phyloP scores from a whole-genome alignment of 2,797 vertebrate genomes.

The Sternotherus odoratus region DNA sequence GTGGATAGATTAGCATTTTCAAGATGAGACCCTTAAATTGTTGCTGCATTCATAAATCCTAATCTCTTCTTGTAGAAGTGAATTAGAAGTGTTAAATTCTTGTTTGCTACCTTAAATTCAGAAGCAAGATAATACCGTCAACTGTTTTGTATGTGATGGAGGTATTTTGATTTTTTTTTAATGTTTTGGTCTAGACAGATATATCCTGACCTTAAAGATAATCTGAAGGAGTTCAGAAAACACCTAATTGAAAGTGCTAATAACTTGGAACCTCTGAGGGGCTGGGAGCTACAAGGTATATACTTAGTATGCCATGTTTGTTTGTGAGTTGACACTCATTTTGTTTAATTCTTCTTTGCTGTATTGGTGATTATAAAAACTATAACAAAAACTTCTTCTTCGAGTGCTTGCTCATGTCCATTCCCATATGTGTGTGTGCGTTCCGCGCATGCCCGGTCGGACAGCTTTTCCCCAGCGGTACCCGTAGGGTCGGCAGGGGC shows the following conservation, averaged over 20 bases:
- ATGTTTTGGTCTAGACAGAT: slow-evolving; percentile 82
- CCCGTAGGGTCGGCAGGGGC: too few species aligned
- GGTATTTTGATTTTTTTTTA: slow-evolving; percentile 31
- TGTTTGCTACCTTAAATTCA: background rate
- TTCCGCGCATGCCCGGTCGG: too few species aligned
- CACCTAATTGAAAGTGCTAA: slow-evolving; percentile 92
- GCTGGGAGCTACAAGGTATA: slow-evolving; percentile 97
- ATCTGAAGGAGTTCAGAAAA: slow-evolving; percentile 89
- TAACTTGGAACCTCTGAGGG: slow-evolving; percentile 93
- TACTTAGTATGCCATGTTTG: background rate
- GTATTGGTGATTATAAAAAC: background rate
- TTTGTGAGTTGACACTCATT: background rate
- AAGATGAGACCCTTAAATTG: background rate
- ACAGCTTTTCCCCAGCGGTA: too few species aligned
- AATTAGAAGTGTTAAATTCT: background rate
- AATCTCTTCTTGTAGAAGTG: background rate
- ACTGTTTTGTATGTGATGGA: background rate
- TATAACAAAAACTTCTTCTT: background rate
- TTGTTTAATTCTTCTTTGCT: background rate
- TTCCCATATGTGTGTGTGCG: too few species aligned
- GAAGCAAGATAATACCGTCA: background rate
- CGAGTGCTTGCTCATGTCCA: too few species aligned
- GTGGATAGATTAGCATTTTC: background rate
- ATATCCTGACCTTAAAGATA: slow-evolving; percentile 88
- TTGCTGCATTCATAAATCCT: background rate